Percentiles rank a stretch among this genome's conserved stretches.
These are phyloP conservation scores for Drosophila oshimai DNA, from an alignment of 1,140 invertebrate genomes.

Conservation along the genomic window DNA sequence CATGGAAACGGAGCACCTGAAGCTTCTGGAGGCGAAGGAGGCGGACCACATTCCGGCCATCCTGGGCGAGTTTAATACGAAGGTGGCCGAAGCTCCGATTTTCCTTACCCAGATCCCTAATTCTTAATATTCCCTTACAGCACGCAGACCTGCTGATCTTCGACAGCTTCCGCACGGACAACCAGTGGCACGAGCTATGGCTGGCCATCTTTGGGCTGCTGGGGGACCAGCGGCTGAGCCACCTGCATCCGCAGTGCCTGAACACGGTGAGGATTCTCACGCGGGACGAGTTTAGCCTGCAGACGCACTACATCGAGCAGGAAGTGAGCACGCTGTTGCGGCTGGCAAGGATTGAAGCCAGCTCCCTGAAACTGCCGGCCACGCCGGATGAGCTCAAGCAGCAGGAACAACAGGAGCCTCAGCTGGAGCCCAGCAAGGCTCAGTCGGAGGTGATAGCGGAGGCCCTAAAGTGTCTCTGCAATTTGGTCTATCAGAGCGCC, in stretches of 20 bases:
- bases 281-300: constrained; percentile 89
- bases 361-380: constrained; percentile 50
- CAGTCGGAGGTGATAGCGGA: constrained; percentile 85
- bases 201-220: constrained; percentile 84
- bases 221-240: constrained; percentile 74
- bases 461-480: constrained; percentile 94
- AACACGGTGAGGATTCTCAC: constrained; percentile 85
- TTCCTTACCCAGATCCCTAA: neutral
- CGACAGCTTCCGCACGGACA: constrained; percentile 83
- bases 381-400: constrained; percentile 83
- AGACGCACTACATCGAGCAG: constrained; percentile 87
- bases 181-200: constrained; percentile 84
- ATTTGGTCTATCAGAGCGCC: constrained; percentile 92
- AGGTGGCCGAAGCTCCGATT: constrained; percentile 30
- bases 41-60: constrained; percentile 50
- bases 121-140: constrained; percentile 66
- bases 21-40: constrained; percentile 63
- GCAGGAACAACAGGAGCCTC: constrained; percentile 12
- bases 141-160: constrained; percentile 83
- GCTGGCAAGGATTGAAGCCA: constrained; percentile 83
- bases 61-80: constrained; percentile 68
- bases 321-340: constrained; percentile 87
- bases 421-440: constrained; percentile 12
- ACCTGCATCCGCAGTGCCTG: constrained; percentile 83
- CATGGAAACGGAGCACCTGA: constrained; percentile 72